Evolutionary conservation across 2,797 vertebrate species (phyloP), one percentile per base, ranked within the genome.

Genomic region (Acanthopagrus latus): DNA sequence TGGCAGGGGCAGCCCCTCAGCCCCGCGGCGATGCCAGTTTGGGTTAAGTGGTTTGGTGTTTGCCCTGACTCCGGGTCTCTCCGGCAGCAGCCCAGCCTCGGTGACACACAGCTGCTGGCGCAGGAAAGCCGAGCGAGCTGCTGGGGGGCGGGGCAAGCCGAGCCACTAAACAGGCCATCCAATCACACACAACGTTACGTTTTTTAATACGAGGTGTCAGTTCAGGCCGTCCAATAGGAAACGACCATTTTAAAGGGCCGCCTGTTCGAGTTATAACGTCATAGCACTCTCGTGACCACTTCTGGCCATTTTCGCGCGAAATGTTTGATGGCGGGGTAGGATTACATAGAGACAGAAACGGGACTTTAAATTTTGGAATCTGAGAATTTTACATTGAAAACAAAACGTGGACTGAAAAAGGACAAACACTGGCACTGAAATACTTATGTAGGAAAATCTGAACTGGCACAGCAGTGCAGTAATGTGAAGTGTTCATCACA

Each of bases 41-140:
- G 64, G 84, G 84, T 86, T 79, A 77, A 89, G 71, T 70, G 90
- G 80, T 84, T 82, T 80, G 71, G 78, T 68, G 78, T 80, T 83
- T 71, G 87, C 85, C 92, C 88, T 72, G 84, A 89, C 76, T 93
- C 90, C 86, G 76, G 83, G 69, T 89, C 79, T 91, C 87, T 94
- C 91, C 94, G 88, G 92, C 93, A 88, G 94, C 89, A 88, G 87
- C 89, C 89, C 91, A 93, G 87, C 90, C 92, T 94, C 93, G 90
- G 93, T 91, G 92, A 93, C 90, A 95, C 94, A 92, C 94, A 82
- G 92, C 90, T 88, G 94, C 92, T 94, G 92, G 91, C 92, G 93
- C 85, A 94, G 92, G 83, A 93, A 84, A 89, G 85, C 86, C 85
- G 74, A 89, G 83, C 69, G 74, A 86, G 81, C 73, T 66, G 73